Evolutionary conservation across 2,113 vertebrate genomes (phyloP), one percentile per base, ranked within the genome.

Genomic region (Syngnathus scovelli): DNA sequence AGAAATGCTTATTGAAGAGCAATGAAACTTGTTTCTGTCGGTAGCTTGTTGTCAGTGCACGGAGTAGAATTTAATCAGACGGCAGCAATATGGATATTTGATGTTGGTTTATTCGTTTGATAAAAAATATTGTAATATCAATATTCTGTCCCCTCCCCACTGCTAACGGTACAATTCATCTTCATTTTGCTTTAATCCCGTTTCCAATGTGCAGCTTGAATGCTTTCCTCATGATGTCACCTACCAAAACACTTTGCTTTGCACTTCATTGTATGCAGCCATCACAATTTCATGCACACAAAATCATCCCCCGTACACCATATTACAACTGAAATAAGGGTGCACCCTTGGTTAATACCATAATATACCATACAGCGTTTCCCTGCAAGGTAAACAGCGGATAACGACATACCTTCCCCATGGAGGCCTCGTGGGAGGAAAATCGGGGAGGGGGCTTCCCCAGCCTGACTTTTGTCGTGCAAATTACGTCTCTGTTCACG

Each of bases 401-500:
- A 89, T 87, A 91, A 91, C 85, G 84, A 79, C 86, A 69, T 76
- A 55, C 77, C 77, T 61, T 69, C 66, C 74, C 72, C 70, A 23
- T 79, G 70, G 77, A 49, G 1, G 72, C 69, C 89, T 83, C 87
- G 21, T 41, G 85, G 82, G 87, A 82, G 62, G 43, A 33, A 18
- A 46, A 43, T 33, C 78, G 85, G 79, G 60, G 66, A 75, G 72
- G 78, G 74, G 72, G 49, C 68, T 75, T 83, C 79, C 82, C 83
- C 79, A 61, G 67, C 84, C 85, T 87, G 74, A 84, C 84, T 78
- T 79, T 86, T 84, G 87, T 89, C 85, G 82, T 81, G 90, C 86
- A 90, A 90, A 91, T 90, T 86, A 90, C 77, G 72, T 80, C 80
- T 85, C 71, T 85, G 88, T 90, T 91, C 89, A 87, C 86, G 82